These are phyloP conservation scores for Pandemis corylana DNA, from an alignment of 2,888 invertebrate genomes.

Conservation along the genomic window DNA sequence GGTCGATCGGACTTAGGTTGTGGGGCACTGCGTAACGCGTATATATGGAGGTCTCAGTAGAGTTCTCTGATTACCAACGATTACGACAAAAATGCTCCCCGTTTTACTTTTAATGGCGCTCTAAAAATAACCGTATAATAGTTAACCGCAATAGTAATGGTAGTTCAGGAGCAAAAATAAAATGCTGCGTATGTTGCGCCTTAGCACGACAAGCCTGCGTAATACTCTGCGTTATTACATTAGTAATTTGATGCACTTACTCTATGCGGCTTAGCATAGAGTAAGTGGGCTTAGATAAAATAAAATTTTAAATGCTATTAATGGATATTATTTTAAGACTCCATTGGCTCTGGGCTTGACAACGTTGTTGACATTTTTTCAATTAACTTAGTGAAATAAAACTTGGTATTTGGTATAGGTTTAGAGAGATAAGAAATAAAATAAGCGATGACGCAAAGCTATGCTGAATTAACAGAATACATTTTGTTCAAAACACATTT, in stretches of 20 bases:
- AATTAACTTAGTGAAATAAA: background rate
- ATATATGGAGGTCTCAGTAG: conserved; percentile 57
- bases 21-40: conserved; percentile 47
- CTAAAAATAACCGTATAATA: conserved; percentile 70
- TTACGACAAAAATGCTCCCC: conserved; percentile 67
- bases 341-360: background rate
- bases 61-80: conserved; percentile 62
- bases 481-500: too few relatives aligned
- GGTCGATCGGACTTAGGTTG: conserved; percentile 63
- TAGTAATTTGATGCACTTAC: conserved; percentile 43
- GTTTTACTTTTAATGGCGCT: conserved; percentile 65
- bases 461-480: too few relatives aligned
- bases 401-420: background rate
- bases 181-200: conserved; percentile 55
- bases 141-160: conserved; percentile 64
- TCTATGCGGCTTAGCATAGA: background rate
- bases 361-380: background rate
- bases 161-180: conserved; percentile 61
- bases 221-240: conserved; percentile 61
- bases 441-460: too few relatives aligned
- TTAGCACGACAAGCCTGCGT: conserved; percentile 56
- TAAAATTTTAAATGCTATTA: background rate
- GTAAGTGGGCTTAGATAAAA: background rate
- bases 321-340: background rate
- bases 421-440: too few relatives aligned